These are phyloP conservation scores for Pitta sordida DNA, from an alignment of 2,113 vertebrate genomes.

Conservation along the genomic window DNA sequence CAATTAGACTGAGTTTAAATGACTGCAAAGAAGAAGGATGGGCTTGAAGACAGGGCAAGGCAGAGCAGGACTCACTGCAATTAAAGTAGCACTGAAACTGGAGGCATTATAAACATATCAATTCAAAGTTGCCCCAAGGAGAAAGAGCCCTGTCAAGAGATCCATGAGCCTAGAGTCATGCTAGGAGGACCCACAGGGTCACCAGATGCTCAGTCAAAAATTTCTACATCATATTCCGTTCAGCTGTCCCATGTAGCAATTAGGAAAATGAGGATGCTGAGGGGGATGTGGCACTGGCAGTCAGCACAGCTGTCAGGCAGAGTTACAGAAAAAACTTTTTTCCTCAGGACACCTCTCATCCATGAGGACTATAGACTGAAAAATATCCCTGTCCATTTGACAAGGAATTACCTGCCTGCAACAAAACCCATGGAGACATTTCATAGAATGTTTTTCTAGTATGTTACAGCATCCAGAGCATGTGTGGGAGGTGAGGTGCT, in stretches of 20 bases:
- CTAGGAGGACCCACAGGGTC: background rate
- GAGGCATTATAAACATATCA: background rate
- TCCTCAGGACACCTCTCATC: background rate
- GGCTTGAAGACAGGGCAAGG: background rate
- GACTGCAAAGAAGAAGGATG: background rate
- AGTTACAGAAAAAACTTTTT: background rate
- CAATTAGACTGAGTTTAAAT: background rate
- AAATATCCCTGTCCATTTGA: background rate
- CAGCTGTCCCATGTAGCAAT: background rate
- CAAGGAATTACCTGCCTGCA: background rate
- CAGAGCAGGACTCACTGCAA: background rate
- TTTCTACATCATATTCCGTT: background rate
- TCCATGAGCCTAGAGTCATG: background rate
- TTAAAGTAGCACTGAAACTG: background rate
- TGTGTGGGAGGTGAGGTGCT: background rate
- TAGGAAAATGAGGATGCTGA: background rate
- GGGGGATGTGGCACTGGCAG: background rate
- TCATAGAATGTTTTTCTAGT: background rate
- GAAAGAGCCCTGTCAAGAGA: background rate
- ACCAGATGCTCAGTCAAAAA: background rate
- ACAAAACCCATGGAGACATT: background rate
- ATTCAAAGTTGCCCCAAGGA: background rate
- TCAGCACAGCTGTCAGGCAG: background rate
- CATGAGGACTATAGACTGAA: background rate
- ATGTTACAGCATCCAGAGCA: background rate